These are phyloP conservation scores for Acromyrmex charruanus DNA, from an alignment of 1,140 invertebrate species.

Conservation along the genomic window DNA sequence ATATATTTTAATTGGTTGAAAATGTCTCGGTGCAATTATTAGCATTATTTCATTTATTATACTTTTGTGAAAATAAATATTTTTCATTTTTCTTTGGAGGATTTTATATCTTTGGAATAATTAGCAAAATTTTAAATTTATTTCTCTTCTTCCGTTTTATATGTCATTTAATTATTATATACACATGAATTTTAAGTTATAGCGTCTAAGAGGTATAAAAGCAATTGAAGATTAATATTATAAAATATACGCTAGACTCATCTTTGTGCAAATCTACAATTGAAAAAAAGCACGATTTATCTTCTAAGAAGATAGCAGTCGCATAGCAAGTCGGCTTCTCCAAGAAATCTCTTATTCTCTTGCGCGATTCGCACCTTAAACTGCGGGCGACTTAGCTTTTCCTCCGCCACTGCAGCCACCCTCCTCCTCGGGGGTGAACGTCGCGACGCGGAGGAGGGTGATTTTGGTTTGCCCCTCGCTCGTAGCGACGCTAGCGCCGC, in stretches of 20 bases:
- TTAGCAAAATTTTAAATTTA: background rate
- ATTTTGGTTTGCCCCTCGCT: constrained; percentile 78
- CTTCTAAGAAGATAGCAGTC: background rate
- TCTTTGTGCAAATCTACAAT: background rate
- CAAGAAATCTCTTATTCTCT: background rate
- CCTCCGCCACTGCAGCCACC: constrained; percentile 70
- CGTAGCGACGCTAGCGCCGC: constrained; percentile 83
- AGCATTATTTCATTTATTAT: background rate
- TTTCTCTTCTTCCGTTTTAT: background rate
- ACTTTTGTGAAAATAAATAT: background rate
- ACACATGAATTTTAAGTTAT: background rate
- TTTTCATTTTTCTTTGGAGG: background rate
- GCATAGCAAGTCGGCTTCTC: background rate
- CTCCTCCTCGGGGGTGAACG: constrained; percentile 62
- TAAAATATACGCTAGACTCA: background rate
- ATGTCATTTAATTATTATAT: background rate
- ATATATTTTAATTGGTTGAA: background rate
- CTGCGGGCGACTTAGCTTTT: constrained; percentile 61
- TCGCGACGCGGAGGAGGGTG: constrained; percentile 67
- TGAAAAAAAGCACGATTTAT: background rate
- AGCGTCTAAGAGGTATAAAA: background rate
- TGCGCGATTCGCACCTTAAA: constrained; percentile 17
- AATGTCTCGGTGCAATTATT: background rate
- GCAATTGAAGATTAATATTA: background rate
- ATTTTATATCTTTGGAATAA: no score